Base-by-base conservation (phyloP, 2,113 vertebrate genomes). In the Menura novaehollandiae region DNA sequence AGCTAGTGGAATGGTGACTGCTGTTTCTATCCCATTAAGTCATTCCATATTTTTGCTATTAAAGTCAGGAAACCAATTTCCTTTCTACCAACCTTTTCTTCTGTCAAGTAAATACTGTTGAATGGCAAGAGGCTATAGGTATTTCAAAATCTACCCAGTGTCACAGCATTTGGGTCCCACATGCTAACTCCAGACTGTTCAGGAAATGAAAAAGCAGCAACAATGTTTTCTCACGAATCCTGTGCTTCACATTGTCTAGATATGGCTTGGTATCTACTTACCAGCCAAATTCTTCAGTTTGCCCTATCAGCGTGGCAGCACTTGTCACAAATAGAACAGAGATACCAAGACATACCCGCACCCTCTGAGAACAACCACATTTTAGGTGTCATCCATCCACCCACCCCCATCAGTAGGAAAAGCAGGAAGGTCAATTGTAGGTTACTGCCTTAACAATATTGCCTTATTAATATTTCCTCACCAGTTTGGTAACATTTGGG, bases 311-410 rank as follows among this genome's bases (percentile, higher is more conserved):
- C 1, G 4, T 44, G 39, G 52, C 59, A 85, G 82, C 71, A 64
- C 79, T 91, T 64, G 59, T 71, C 93, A 96, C 79, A 86, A 94
- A 91, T 41, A 95, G 90, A 93, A 92, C 17, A 84, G 44, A 77
- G 52, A 49, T 89, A 93, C 1, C 30, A 37, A 75, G 68, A 84
- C 77, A 75, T 56, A 68, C 10, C 32, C 79, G 71, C 47, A 59
- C 7, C 33, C 39, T 44, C 68, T 10, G 23, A 78, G 33, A 28
- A 75, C 47, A 90, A 7, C 21, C 71, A 59, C 32, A 52, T 30
- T 78, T 91, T 30, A 85, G 28, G 23, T 69, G 10, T 37, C 74
- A 94, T 41, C 49, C 62, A 37, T 13, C 8, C 6, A 28, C 30
- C 24, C 85, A 41, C 41, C 12, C 10, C 6, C 1, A 4, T 11